Base-by-base conservation (phyloP, 2,797 vertebrate genomes). In the Sarcophilus harrisii region DNA sequence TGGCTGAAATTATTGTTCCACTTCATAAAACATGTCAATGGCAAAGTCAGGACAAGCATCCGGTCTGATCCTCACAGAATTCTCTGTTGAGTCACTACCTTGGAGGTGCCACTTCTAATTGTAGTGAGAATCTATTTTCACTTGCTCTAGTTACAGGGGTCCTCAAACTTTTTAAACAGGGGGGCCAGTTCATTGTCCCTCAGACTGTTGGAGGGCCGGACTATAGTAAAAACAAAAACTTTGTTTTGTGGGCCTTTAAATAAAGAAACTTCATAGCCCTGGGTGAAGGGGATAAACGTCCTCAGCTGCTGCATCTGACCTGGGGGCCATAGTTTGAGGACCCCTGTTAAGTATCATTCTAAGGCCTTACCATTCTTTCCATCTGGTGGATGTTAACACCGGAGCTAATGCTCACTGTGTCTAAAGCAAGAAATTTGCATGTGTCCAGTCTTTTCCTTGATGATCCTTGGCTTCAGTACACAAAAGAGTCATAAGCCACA, bases 331-430 rank as follows among this genome's bases (percentile, higher is more conserved):
- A n/a, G n/a, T n/a, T n/a, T n/a, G n/a, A n/a, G n/a, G n/a, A n/a
- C n/a, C n/a, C n/a, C n/a, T n/a, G n/a, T n/a, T n/a, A n/a, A n/a
- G 11, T n/a, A 49, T 45, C 73, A 13, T 8, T 27, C 1, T 1
- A 60, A 21, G 60, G 91, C 57, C 94, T 96, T 92, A 94, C 94
- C 90, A 91, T 90, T 95, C 73, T 92, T 94, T 90, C n/a, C 73
- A 92, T 58, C 1, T 0, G 0, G 58, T 10, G 12, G 54, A 52
- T 18, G 1, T 81, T 62, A 92, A 59, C 90, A 54, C 73, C 38
- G 38, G 52, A 12, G 10, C 5, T 10, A 93, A 45, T 0, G 49
- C 66, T 57, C 32, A 28, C 52, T 45, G 18, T 8, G 52, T 0
- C 73, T 87, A 8, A 5, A 32, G n/a, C n/a, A 24, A 14, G 1